phyloP scores from a whole-genome alignment of 2,797 vertebrate genomes.

The Enteromius radiatus region DNA sequence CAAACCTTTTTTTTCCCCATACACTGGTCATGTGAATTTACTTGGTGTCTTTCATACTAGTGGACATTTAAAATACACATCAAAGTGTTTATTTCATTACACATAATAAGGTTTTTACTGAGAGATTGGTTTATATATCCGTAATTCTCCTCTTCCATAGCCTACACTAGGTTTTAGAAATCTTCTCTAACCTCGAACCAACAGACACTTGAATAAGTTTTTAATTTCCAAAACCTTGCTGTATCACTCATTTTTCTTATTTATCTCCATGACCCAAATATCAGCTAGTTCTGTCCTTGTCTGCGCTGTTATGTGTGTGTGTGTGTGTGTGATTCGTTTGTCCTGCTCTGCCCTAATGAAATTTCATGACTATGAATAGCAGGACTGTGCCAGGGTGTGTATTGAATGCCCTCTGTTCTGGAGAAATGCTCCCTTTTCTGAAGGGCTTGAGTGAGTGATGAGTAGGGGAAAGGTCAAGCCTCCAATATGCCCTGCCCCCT shows the following conservation, averaged over 20 bases:
- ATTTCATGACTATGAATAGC: conserved; percentile 59
- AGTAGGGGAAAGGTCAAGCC: conserved; percentile 33
- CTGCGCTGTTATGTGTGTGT: conserved; percentile 15
- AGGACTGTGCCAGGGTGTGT: conserved; percentile 24
- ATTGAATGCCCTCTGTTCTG: conserved; percentile 37
- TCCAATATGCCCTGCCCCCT: not conserved
- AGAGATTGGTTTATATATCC: not conserved
- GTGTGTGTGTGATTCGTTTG: conserved; percentile 17
- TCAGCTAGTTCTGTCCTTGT: conserved; percentile 20
- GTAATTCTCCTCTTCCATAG: not conserved
- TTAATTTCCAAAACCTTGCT: not conserved
- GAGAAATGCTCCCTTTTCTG: conserved; percentile 32
- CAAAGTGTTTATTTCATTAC: not conserved
- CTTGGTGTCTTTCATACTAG: not conserved
- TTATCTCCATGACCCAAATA: not conserved
- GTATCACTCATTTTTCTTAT: not conserved
- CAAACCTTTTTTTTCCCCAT: not conserved
- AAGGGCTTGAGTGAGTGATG: conserved; percentile 20
- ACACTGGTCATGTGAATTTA: not conserved
- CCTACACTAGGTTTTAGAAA: not conserved
- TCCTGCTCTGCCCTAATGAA: conserved; percentile 46
- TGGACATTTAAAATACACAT: not conserved
- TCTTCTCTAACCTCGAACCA: not conserved
- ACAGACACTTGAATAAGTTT: not conserved
- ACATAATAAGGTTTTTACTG: not conserved